Base-by-base conservation (phyloP, 2,888 invertebrate genomes). In the Apantesis nais region DNA sequence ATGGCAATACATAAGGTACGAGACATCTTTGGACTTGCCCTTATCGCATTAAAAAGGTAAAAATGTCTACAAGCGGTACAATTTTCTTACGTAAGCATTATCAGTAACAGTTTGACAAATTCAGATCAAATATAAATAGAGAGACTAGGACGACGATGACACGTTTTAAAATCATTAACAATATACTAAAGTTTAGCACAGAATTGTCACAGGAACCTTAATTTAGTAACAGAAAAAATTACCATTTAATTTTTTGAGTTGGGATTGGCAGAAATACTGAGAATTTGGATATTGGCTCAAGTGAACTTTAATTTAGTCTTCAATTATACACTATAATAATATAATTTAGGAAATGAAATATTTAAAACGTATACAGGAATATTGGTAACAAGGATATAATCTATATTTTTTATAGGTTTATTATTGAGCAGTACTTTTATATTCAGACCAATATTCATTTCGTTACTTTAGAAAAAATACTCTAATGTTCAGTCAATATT, bases 11-110 rank as follows among this genome's bases (percentile, higher is more conserved):
- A 76, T 85, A 86, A 89, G 88, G 88, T 91, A 90, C 88, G 81
- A 84, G 78, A 83, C 81, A 85, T 92, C 92, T 93, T 93, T 93
- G 93, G 92, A 83, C 79, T 87, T 85, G 84, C 88, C 86, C 77
- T 74, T 80, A 78, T 79, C 72, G 70, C 65, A 71, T 76, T 60
- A 76, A 74, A 67, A 65, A 73, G 71, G n/a, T 34, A 70, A 74
- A 68, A 71, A 31, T 68, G 64, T 64, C 29, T 61, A 70, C 52
- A 34, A 70, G 14, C 29, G 44, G 34, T 62, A 61, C 60, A 41
- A 58, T 19, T 39, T 22, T 29, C 22, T 39, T 67, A 62, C 34
- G 22, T 70, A 68, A 73, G 58, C n/a, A 61, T 48, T n/a, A 9
- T 62, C 52, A 58, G 19, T 52, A 31, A 61, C 48, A 68, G 55